Base-by-base conservation (phyloP, 1,140 invertebrate species). In the Drosophila parvula region DNA sequence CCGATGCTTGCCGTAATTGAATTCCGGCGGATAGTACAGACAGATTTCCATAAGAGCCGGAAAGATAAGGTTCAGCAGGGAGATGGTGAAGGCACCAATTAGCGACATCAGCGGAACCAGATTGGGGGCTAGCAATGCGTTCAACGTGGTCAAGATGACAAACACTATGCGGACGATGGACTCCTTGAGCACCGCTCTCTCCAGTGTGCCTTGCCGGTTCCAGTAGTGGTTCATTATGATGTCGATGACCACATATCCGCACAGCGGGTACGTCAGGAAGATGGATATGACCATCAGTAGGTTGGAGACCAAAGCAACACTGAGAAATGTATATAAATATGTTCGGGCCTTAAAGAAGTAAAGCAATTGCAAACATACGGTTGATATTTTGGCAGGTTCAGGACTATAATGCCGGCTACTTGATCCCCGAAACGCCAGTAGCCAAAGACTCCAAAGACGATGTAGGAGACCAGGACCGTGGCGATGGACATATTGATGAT, bases 31-130 rank as follows among this genome's bases (percentile, higher is more conserved):
- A 38, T 55, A 70, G 16, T 38, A 40, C 22, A 84, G 64, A 18
- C 77, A 78, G 1, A 84, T 45, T 3, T 84, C 77, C 5, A 80
- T 64, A 5, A 44, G 16, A 2, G 71, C 64, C 2, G 81, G 81
- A 16, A 79, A 84, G 27, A 84, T 45, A 2, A 84, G 22, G 47
- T 84, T 84, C 14, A 84, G 59, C 43, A 80, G 14, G 32, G 81
- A 77, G 9, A 84, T 65, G 22, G 77, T 43, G 4, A 84, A 51
- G 1, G 81, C 63, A 0, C 81, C 81, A 3, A 78, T 18, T 10
- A 84, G 34, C 6, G 62, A 36, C 14, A 83, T 2, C 0, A 79
- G 43, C 0, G 81, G 77, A 9, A 74, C 43, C 11, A 83, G n/a
- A 41, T 77, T 57, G 4, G 81, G 51, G 7, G 59, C 67, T 7